Base-by-base conservation (phyloP, 2,888 invertebrate genomes). In the Diarsia dahlii region DNA sequence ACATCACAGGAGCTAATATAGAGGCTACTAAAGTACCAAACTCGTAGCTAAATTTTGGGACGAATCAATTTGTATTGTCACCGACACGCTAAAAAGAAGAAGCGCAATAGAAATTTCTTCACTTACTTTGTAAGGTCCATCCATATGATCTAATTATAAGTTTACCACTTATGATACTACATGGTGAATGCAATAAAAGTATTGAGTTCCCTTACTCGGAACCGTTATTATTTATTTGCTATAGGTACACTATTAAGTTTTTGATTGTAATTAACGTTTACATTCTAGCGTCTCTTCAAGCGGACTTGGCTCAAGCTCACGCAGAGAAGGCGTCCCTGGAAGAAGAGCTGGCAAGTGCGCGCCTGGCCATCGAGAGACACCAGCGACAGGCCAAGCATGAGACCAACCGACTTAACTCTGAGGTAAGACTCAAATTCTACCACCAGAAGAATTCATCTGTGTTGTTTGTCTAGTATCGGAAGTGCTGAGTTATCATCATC, bases 371-470 rank as follows among this genome's bases (percentile, higher is more conserved):
- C 9, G 98, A 98, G 89, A 96, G 98, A 10, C 97, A 97, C 4
- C 98, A 98, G 86, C 96, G 98, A 15, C 98, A 98, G 87, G 97
- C 97, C 18, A 98, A 98, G 81, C 98, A 98, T 76, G 98, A 99
- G 89, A 96, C 97, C 18, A 97, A 97, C 52, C 97, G 98, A 2
- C 95, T 98, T 9, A 98, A 98, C 87, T 98, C 98, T 0, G 98
- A 98, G 94, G 97, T 97, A 87, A 86, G 71, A 23, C 39, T 39
- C 39, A 39, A 39, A 39, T 39, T 39, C 39, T 1, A 39, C 39
- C 39, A 39, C 39, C 39, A 39, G 39, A 39, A 39, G 8, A 39
- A 39, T 5, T 13, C 3, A 45, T 18, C 28, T 3, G 28, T 58
- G 18, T 58, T 23, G 20, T 34, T 5, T 9, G 46, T n/a, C 13